Evolutionary conservation across 2,797 vertebrate genomes (phyloP), one percentile per base, ranked within the genome.

Genomic region (Pseudomugil gertrudae): DNA sequence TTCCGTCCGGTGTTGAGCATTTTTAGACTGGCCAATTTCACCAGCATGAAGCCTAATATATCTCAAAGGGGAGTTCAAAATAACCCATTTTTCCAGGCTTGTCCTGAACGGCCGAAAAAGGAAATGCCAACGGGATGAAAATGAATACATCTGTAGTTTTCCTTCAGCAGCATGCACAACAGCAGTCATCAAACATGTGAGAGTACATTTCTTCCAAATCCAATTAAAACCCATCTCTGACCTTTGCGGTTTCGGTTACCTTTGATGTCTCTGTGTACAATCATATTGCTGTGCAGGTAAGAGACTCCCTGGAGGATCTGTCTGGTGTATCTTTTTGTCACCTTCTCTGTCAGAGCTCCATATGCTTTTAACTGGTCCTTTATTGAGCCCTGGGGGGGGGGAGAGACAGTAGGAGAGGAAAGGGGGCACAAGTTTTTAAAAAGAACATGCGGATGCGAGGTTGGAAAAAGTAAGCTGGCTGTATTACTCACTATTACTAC

Each of bases 231-330:
- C 29, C 54, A 7, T 17, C n/a, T 56, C 32, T 77, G 79, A 72
- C 76, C 61, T 80, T 80, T 30, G 29, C 19, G 6, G 59, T 26
- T 61, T 72, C 15, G 3, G 29, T 86, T 89, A 96, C 96, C 96
- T 95, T 97, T 97, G 79, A 97, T 96, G 90, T 97, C 96, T 75
- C 96, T 84, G 92, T 97, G 96, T 76, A 97, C 96, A 87, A 97
- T 97, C 96, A 97, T 97, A 90, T 97, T 97, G 93, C 95, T 95
- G 90, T 97, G 96, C 54, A 97, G 91, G 91, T 96, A 97, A 82
- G 94, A 95, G 48, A 97, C 96, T 30, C 96, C 96, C 83, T 97
- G 95, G 72, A 97, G 94, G 85, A 97, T 97, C 88, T 97, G 96
- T 66, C 95, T 84, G 67, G 94, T 96, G 91, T 97, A 97, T 74